Evolutionary conservation across 2,113 vertebrate species (phyloP).

Genomic region (Coracopsis vasa): DNA sequence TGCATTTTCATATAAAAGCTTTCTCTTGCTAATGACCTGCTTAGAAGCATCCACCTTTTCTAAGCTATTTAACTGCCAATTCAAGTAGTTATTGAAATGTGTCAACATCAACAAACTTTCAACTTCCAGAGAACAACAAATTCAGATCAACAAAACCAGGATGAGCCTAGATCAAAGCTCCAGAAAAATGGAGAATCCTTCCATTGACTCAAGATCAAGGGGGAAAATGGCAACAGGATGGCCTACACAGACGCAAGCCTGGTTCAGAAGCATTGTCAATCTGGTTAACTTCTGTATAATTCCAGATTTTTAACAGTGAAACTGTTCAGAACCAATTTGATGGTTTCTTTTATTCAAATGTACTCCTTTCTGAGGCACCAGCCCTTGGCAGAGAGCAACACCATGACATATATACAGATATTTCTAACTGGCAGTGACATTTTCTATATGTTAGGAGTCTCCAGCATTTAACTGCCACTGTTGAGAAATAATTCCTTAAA

Average conservation of each 20-base stretch:
- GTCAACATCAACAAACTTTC: neutral
- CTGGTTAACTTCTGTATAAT: neutral
- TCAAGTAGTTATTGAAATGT: neutral
- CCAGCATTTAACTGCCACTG: neutral
- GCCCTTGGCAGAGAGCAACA: neutral
- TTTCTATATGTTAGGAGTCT: neutral
- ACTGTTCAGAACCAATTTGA: neutral
- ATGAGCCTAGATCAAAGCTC: neutral
- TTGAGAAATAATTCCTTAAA: neutral
- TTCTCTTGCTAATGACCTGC: neutral
- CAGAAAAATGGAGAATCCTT: neutral
- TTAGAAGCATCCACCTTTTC: neutral
- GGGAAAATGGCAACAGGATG: neutral
- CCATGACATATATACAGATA: neutral
- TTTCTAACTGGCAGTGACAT: neutral
- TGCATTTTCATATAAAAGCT: neutral
- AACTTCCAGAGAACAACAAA: neutral
- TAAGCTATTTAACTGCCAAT: neutral
- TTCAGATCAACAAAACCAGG: neutral
- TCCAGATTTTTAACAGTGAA: neutral
- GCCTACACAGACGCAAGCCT: neutral
- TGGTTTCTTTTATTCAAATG: neutral
- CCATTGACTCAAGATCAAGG: neutral
- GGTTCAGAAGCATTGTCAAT: neutral
- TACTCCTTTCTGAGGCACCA: neutral